Base-by-base conservation (phyloP, 2,888 invertebrate genomes). In the Lapara coniferarum region DNA sequence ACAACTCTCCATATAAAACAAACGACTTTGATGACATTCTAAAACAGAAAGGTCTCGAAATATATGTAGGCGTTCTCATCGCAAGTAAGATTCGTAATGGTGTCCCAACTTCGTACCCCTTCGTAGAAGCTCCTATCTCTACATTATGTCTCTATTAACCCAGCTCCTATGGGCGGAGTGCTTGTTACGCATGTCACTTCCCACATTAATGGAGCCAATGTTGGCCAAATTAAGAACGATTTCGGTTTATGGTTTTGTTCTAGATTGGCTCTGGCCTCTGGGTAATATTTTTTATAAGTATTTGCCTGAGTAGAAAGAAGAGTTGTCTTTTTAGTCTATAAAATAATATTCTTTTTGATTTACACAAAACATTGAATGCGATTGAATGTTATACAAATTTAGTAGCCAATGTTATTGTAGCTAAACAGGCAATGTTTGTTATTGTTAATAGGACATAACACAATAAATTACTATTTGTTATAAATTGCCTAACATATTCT, bases 81-180 rank as follows among this genome's bases (percentile, higher is more conserved):
- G 19, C 19, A 19, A 49, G 19, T 46, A 63, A 19, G 49, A 16
- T 13, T 19, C 63, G 63, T 63, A 46, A 49, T 49, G 16, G 46
- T 19, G 16, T 19, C 49, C 13, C 46, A 63, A 63, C 63, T 49
- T 63, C 19, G 7, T 63, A 46, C 46, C 49, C 49, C 63, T 49
- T 63, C 19, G 7, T 63, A 46, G 30, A 57, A 19, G 7, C 16
- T 19, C 19, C n/a, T 46, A 19, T 46, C 63, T 49, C 46, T 63
- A 63, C 49, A 49, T 63, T 63, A 49, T 46, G 46, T 19, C 19
- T 63, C 13, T 25, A 63, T 63, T 49, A 63, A 63, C 46, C 49
- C 16, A 63, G 19, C 16, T 6, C 12, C 49, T 63, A 30, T 44
- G 10, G 19, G 16, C 10, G 25, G 19, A 63, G 63, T 49, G 63